phyloP scores from a whole-genome alignment of 1,140 invertebrate genomes.

The Temnothorax longispinosus region DNA sequence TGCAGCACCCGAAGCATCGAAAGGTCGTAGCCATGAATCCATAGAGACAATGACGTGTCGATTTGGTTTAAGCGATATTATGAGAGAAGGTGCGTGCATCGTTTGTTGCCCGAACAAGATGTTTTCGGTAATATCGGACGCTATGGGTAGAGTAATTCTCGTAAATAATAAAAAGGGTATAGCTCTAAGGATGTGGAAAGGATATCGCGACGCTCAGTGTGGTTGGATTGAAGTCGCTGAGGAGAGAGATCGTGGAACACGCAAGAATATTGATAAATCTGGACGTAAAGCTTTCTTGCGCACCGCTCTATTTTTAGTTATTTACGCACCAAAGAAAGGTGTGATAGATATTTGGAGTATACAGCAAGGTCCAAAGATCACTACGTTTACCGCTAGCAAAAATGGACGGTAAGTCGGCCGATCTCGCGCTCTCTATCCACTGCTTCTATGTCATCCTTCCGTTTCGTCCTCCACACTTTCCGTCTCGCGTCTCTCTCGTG shows the following conservation, averaged over 20 bases:
- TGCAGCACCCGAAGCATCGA: conserved; percentile 81
- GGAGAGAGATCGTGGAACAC: conserved; percentile 84
- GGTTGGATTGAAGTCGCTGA: conserved; percentile 94
- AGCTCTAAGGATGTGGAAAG: conserved; percentile 96
- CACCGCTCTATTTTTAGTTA: conserved; percentile 92
- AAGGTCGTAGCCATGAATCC: conserved; percentile 85
- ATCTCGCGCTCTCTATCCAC: too few species aligned
- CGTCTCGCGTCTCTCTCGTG: background rate
- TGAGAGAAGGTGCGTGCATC: conserved; percentile 90
- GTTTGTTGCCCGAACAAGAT: conserved; percentile 92
- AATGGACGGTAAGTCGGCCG: conserved; percentile 87
- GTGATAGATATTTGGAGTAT: conserved; percentile 95
- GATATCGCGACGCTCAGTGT: conserved; percentile 97
- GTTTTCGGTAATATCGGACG: conserved; percentile 93
- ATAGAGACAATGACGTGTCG: conserved; percentile 89
- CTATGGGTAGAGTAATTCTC: conserved; percentile 94
- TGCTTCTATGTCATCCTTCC: background rate
- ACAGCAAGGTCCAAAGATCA: conserved; percentile 94
- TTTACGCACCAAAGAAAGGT: conserved; percentile 94
- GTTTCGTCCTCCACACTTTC: background rate
- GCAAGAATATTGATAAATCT: conserved; percentile 82
- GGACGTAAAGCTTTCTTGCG: conserved; percentile 80
- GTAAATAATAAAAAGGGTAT: conserved; percentile 93
- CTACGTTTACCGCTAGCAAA: conserved; percentile 95
- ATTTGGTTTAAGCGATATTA: conserved; percentile 94